These are phyloP conservation scores for Anas bahamensis DNA, from an alignment of 2,797 vertebrate genomes.

Conservation along the genomic window DNA sequence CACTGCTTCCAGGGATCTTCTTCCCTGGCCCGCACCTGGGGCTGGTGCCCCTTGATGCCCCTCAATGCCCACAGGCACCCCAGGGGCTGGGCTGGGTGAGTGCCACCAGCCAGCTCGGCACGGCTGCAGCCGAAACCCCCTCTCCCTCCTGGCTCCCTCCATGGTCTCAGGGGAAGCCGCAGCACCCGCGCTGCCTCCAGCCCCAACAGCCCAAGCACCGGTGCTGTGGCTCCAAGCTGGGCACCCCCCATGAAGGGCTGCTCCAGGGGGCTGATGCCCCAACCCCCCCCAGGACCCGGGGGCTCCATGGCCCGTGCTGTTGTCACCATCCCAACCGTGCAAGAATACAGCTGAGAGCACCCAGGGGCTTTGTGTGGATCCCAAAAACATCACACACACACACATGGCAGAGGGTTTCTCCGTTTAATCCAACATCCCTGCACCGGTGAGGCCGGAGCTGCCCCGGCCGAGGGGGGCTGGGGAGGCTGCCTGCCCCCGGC, in stretches of 20 bases:
- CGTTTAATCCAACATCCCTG: background rate
- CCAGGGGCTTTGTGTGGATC: rapidly evolving
- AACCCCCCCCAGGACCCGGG: background rate
- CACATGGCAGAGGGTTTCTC: background rate
- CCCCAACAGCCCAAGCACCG: rapidly evolving
- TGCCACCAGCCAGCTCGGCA: background rate
- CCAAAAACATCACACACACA: rapidly evolving
- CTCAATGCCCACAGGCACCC: background rate
- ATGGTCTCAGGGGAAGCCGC: rapidly evolving
- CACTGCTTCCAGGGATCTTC: background rate
- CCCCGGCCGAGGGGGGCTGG: rapidly evolving
- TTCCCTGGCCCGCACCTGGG: rapidly evolving
- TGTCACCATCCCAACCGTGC: rapidly evolving
- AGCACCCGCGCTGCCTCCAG: background rate
- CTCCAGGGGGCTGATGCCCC: background rate
- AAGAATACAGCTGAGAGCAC: rapidly evolving
- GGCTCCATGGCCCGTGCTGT: rapidly evolving
- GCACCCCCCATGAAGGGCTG: background rate
- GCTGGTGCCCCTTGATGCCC: background rate
- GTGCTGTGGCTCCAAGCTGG: background rate
- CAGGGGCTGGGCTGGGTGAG: background rate
- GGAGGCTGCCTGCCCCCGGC: rapidly evolving
- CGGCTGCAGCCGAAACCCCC: background rate
- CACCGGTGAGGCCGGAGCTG: too few species aligned
- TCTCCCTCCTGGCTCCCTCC: too few species aligned